Evolutionary conservation across 64 coral and sea anemone genomes (phyloP), one percentile per base, ranked within the genome.

Genomic region (Pocillopora verrucosa): DNA sequence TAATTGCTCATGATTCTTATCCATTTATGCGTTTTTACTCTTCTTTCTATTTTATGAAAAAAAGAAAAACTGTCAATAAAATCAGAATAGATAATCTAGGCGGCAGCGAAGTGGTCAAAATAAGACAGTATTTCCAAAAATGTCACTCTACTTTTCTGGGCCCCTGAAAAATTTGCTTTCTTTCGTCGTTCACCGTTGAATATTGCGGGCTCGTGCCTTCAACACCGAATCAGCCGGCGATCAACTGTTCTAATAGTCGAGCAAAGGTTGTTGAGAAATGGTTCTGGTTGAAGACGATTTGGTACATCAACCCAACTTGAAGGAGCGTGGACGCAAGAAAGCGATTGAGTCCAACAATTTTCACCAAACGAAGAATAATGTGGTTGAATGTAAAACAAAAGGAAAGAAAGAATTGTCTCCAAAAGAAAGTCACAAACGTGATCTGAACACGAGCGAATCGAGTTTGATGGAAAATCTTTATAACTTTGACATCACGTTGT

Each of bases 401-500:
- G 67, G n/a, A 70, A 24, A 24, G 25, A 70, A 24, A 26, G 67
- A 70, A 70, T 11, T 24, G 10, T 4, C 67, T n/a, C 67, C 22
- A n/a, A 70, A 24, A 70, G 9, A 51, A 57, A 13, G 15, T 56
- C 3, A 13, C 11, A 58, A 9, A n/a, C 61, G 13, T 45, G n/a
- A 45, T 17, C 19, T 76, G 4, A 62, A 74, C 13, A 86, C 3
- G 11, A 78, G 74, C 41, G 1, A 61, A 3, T 67, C 14, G 36
- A 16, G 64, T 2, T 58, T 96, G 17, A 70, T 84, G 0, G 89
- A 91, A 35, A 83, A 74, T 59, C 73, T 96, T 34, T 72, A 84
- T 75, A 60, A 41, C 65, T 30, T 91, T 77, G 95, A 96, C 76
- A 64, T 96, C n/a, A 45, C 82, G 58, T 51, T 96, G 65, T 96